Evolutionary conservation across 2,888 invertebrate genomes (phyloP).

Genomic region (Sicus ferrugineus): DNA sequence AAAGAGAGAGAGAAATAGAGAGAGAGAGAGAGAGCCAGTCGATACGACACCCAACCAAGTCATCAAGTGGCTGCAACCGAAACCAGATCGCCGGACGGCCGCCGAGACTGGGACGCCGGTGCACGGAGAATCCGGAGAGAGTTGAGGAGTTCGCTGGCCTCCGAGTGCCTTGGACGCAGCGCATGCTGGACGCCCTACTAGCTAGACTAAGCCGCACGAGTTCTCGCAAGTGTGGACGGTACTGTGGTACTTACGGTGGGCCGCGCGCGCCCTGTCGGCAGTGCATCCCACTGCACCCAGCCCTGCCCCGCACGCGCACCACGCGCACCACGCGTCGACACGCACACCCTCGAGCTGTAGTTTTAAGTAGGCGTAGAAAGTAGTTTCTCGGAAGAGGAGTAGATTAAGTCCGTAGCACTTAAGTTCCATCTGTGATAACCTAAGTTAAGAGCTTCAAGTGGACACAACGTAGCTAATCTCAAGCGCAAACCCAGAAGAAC

Average conservation of each 20-base stretch:
- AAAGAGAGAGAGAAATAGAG: too few species aligned
- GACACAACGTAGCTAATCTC: constrained; percentile 3
- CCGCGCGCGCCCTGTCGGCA: not conserved
- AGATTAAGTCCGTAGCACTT: constrained; percentile 19
- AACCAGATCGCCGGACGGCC: not conserved
- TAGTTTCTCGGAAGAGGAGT: too few species aligned
- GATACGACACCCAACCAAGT: not conserved
- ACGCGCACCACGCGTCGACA: not conserved
- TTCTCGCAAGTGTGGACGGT: not conserved
- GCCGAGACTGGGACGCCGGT: not conserved
- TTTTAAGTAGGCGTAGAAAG: constrained; percentile 27
- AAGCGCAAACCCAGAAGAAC: too few species aligned
- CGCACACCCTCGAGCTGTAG: not conserved
- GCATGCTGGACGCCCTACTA: too few species aligned
- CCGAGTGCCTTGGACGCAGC: not conserved
- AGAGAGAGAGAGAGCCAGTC: not conserved
- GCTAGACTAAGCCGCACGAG: too few species aligned
- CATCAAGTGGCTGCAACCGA: constrained; percentile 51
- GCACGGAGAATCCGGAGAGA: not conserved
- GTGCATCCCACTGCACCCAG: not conserved
- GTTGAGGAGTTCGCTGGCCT: not conserved
- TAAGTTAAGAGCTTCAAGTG: constrained; percentile 19
- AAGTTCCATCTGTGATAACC: constrained; percentile 54
- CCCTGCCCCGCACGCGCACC: not conserved
- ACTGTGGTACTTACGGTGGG: not conserved